phyloP scores from a whole-genome alignment of 2,888 invertebrate species.

The Criorhina ranunculi region DNA sequence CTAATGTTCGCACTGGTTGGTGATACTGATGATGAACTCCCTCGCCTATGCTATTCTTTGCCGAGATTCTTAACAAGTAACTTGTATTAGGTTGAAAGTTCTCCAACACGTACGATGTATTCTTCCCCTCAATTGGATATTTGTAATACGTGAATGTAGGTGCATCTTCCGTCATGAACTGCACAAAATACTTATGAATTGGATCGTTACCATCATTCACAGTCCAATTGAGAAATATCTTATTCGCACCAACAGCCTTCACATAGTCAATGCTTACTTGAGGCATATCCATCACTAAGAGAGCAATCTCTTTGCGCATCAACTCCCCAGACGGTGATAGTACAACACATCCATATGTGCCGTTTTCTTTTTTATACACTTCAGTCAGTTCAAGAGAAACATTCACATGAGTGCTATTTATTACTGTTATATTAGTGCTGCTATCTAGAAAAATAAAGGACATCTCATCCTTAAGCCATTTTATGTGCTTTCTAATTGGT shows the following conservation, averaged over 20 bases:
- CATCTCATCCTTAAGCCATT: constrained; percentile 87
- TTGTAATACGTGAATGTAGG: constrained; percentile 86
- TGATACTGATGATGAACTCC: constrained; percentile 86
- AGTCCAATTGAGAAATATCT: constrained; percentile 93
- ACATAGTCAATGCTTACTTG: constrained; percentile 89
- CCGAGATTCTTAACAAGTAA: constrained; percentile 89
- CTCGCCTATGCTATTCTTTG: constrained; percentile 88
- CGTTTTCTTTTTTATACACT: constrained; percentile 89
- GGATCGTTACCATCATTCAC: constrained; percentile 90
- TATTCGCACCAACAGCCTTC: constrained; percentile 90
- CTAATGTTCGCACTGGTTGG: constrained; percentile 87
- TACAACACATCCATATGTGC: constrained; percentile 87
- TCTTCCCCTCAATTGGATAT: constrained; percentile 87
- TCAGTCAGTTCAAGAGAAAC: constrained; percentile 86
- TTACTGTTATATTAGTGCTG: constrained; percentile 81
- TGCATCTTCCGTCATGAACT: constrained; percentile 86
- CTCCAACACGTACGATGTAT: constrained; percentile 89
- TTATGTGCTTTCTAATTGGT: constrained; percentile 80
- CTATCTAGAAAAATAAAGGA: constrained; percentile 82
- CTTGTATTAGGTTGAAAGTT: constrained; percentile 88
- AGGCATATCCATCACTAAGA: constrained; percentile 89
- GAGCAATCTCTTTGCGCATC: constrained; percentile 84
- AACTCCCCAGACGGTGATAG: constrained; percentile 81
- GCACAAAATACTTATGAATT: constrained; percentile 86
- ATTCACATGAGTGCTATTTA: constrained; percentile 87